These are phyloP conservation scores for Calcarius lapponicus DNA, from an alignment of 2,797 vertebrate genomes.

Conservation along the genomic window DNA sequence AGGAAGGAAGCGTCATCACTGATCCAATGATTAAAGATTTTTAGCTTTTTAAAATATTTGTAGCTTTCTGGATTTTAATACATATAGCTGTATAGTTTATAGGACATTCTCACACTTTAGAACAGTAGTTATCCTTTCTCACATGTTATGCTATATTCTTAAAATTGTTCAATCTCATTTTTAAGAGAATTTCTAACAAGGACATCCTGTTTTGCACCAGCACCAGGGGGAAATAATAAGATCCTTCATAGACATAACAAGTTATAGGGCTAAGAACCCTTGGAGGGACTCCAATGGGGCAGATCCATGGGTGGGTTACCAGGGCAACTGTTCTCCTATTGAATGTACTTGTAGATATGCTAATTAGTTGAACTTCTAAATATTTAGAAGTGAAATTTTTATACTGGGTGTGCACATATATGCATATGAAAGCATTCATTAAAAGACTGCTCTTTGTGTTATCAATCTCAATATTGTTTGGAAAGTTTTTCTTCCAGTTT, in stretches of 20 bases:
- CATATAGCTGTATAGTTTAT: neutral
- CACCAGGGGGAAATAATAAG: neutral
- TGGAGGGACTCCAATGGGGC: neutral
- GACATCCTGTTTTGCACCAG: neutral
- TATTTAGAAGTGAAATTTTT: neutral
- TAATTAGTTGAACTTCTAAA: neutral
- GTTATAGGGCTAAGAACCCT: neutral
- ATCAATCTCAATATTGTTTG: neutral
- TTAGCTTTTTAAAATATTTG: neutral
- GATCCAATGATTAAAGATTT: neutral
- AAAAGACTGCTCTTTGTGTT: neutral
- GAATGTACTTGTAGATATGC: neutral
- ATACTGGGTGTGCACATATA: rapidly evolving
- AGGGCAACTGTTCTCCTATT: neutral
- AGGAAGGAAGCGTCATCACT: neutral
- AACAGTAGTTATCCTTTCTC: neutral
- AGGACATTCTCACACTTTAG: neutral
- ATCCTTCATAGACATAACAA: neutral
- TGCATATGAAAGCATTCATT: neutral
- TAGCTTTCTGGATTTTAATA: neutral
- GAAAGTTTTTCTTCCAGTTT: neutral
- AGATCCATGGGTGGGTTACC: neutral
- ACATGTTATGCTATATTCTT: neutral
- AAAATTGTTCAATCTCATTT: neutral
- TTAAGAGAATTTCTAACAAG: neutral